Base-by-base conservation (phyloP, 1,140 invertebrate genomes). In the Lepidurus apus region DNA sequence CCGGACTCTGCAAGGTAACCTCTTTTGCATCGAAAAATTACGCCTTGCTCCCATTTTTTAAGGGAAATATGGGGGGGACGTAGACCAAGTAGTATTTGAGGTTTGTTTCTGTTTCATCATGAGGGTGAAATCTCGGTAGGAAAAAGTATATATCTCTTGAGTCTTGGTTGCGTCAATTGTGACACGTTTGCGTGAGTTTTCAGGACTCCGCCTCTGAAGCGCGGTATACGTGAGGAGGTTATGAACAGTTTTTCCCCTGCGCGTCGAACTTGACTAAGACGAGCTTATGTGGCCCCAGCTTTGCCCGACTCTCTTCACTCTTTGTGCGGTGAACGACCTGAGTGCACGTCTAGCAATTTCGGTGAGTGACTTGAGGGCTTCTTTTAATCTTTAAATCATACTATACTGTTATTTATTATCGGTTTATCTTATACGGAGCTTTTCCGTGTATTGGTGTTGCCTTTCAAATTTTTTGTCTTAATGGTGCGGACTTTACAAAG, bases 221-320 rank as follows among this genome's bases (percentile, higher is more conserved):
- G 53, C 53, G 53, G 53, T 17, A 65, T 65, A 65, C 53, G 53
- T 65, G 53, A 65, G 53, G 53, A 65, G 53, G n/a, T 65, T 65
- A 65, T n/a, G 21, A 65, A n/a, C 53, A 21, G 53, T 7, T 65
- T 21, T 65, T 21, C 53, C 53, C 53, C 17, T 65, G 53, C 53
- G 53, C 53, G 53, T 9, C 53, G 21, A 21, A 65, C 6, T 9
- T 65, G 53, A n/a, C 17, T 21, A 17, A 65, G 53, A 21, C 17
- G 21, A 65, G 53, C 53, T 65, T 65, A 65, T 65, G n/a, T 65
- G 53, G 53, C 53, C 34, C 53, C 21, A 65, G 53, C 53, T 65
- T 13, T 65, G 53, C 53, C 53, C 53, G 17, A 21, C 21, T 65
- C 53, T 65, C 53, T 13, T 65, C 53, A 65, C 53, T 65, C 21